phyloP scores from a whole-genome alignment of 2,888 invertebrate species.

The Spialia ferax region DNA sequence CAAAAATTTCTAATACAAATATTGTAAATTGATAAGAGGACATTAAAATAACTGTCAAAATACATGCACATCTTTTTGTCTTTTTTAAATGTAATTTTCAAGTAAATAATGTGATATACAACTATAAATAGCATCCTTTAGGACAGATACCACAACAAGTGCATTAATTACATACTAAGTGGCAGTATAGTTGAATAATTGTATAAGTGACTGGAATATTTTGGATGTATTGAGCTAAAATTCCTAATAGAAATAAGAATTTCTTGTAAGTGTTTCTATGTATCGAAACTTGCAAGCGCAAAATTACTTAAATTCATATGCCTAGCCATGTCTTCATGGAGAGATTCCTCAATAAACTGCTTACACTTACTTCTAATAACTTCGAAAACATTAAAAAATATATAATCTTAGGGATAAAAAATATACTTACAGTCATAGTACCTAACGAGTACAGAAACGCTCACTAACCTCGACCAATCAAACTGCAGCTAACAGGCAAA shows the following conservation, averaged over 20 bases:
- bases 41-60: slow-evolving; percentile 42
- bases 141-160: slow-evolving; percentile 20
- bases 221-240: slow-evolving; percentile 30
- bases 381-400: slow-evolving; percentile 64
- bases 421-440: slow-evolving; percentile 27
- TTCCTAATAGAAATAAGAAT: slow-evolving; percentile 17
- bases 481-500: slow-evolving; percentile 9
- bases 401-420: slow-evolving; percentile 44
- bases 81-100: neutral
- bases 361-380: slow-evolving; percentile 51
- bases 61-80: slow-evolving; percentile 28
- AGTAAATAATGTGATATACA: slow-evolving; percentile 7
- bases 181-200: slow-evolving; percentile 24
- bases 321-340: neutral
- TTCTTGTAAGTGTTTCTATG: slow-evolving; percentile 12
- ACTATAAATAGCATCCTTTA: slow-evolving; percentile 17
- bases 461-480: slow-evolving; percentile 24
- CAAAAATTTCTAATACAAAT: slow-evolving; percentile 34
- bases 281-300: slow-evolving; percentile 25
- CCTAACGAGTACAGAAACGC: slow-evolving; percentile 6
- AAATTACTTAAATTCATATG: neutral
- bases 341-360: neutral
- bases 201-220: slow-evolving; percentile 24
- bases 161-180: slow-evolving; percentile 23
- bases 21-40: slow-evolving; percentile 35